Conservation (phyloP, 2,797 vertebrate genomes). For the Sebastes kiyomatsui region DNA sequence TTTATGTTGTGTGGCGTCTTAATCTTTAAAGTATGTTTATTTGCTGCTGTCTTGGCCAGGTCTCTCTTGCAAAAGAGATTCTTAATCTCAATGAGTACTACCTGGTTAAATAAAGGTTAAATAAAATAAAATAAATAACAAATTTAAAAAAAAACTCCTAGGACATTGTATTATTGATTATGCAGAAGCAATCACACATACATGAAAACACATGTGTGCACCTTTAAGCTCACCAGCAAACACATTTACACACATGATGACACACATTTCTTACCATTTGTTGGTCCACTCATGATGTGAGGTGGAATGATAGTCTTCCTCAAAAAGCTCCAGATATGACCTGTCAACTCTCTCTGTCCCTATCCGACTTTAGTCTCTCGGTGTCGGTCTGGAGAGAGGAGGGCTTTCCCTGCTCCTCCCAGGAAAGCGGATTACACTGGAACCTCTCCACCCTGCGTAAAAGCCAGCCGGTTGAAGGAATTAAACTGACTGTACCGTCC, state of each 20-base stretch:
- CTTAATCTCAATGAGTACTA: too few relatives aligned
- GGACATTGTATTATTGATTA: slow-evolving; percentile 41
- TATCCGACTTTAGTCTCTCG: slow-evolving; percentile 26
- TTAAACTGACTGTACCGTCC: slow-evolving; percentile 28
- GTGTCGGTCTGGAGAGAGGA: neutral
- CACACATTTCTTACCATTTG: slow-evolving; percentile 58
- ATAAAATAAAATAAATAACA: too few relatives aligned
- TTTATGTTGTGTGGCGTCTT: too few relatives aligned
- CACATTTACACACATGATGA: neutral
- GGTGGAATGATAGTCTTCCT: neutral
- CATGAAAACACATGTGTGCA: neutral
- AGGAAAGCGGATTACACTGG: slow-evolving; percentile 50
- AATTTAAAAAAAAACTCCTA: slow-evolving; percentile 17
- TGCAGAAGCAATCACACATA: neutral
- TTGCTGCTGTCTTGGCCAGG: too few relatives aligned
- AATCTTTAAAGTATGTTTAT: too few relatives aligned
- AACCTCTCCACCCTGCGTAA: slow-evolving; percentile 53
- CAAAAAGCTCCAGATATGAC: slow-evolving; percentile 5
- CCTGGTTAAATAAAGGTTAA: too few relatives aligned
- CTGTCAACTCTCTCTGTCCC: slow-evolving; percentile 37
- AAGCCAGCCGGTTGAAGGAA: slow-evolving; percentile 20
- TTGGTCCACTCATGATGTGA: slow-evolving; percentile 68
- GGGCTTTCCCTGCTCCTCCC: slow-evolving; percentile 58
- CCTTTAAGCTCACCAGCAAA: neutral
- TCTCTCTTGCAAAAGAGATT: too few relatives aligned